These are phyloP conservation scores for Xiphophorus birchmanni DNA, from an alignment of 2,797 vertebrate genomes.

Conservation along the genomic window DNA sequence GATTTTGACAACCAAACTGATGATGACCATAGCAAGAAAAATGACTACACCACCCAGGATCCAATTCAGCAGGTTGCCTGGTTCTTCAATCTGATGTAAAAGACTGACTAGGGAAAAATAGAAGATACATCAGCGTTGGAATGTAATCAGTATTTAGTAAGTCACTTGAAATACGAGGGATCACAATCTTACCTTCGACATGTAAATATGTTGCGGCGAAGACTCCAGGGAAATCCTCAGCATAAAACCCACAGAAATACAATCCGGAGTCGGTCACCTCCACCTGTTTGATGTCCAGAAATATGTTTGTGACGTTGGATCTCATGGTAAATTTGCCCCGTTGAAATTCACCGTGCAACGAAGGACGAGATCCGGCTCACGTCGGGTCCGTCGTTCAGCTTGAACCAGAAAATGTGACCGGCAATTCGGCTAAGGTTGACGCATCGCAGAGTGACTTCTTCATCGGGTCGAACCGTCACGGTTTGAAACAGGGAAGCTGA, in stretches of 20 bases:
- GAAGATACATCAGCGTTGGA: background rate
- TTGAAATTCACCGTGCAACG: background rate
- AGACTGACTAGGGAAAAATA: background rate
- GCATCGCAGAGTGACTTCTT: background rate
- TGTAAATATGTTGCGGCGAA: background rate
- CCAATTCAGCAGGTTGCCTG: background rate
- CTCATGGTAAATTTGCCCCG: background rate
- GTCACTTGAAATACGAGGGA: background rate
- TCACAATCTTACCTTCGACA: background rate
- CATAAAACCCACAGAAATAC: constrained; percentile 10
- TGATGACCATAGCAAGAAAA: background rate
- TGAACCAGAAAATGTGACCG: background rate
- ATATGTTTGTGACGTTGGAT: constrained; percentile 1
- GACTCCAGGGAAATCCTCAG: background rate
- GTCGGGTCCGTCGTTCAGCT: background rate
- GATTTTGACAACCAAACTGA: background rate
- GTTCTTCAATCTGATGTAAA: background rate
- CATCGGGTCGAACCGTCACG: background rate
- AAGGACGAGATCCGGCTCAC: background rate
- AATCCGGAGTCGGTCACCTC: constrained; percentile 6
- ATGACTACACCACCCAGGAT: background rate
- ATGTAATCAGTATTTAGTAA: background rate
- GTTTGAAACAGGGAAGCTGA: background rate
- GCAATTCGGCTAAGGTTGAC: background rate
- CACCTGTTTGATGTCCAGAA: constrained; percentile 15